A percentile compares a stretch with the other conserved stretches of the same genome.
phyloP scores from a whole-genome alignment of 2,888 invertebrate genomes.

The Heliconius erato region DNA sequence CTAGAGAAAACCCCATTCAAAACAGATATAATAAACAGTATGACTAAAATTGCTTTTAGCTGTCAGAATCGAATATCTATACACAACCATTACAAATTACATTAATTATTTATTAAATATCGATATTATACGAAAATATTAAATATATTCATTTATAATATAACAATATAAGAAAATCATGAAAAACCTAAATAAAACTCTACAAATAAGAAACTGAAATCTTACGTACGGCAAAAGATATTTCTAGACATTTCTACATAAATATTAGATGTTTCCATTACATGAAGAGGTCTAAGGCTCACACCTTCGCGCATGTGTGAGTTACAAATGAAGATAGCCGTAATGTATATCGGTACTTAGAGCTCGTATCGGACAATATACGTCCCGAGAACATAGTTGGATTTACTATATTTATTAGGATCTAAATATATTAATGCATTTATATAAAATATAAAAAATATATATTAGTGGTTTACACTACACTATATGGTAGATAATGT shows the following conservation, averaged over 20 bases:
- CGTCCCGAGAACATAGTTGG: not conserved
- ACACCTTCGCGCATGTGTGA: conserved; percentile 21
- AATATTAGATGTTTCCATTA: conserved; percentile 29
- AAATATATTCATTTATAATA: not conserved
- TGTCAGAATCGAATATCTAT: not conserved
- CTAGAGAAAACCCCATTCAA: not conserved
- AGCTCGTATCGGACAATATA: conserved; percentile 3
- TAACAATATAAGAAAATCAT: not conserved
- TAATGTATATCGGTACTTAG: conserved; percentile 26
- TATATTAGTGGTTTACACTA: no score
- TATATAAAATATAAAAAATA: no score
- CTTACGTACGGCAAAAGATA: conserved; percentile 5
- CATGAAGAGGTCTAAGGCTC: conserved; percentile 23
- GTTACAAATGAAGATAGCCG: conserved; percentile 22
- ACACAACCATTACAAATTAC: not conserved
- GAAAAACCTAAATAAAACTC: not conserved
- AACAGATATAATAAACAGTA: not conserved
- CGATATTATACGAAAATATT: not conserved
- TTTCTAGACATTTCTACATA: conserved; percentile 11
- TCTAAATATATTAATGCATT: no score
- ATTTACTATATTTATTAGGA: not conserved
- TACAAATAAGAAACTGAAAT: not conserved
- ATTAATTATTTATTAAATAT: not conserved
- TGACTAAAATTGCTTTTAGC: not conserved
- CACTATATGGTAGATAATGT: no score